Evolutionary conservation across 2,113 vertebrate genomes (phyloP).

Genomic region (Alethe castanea): DNA sequence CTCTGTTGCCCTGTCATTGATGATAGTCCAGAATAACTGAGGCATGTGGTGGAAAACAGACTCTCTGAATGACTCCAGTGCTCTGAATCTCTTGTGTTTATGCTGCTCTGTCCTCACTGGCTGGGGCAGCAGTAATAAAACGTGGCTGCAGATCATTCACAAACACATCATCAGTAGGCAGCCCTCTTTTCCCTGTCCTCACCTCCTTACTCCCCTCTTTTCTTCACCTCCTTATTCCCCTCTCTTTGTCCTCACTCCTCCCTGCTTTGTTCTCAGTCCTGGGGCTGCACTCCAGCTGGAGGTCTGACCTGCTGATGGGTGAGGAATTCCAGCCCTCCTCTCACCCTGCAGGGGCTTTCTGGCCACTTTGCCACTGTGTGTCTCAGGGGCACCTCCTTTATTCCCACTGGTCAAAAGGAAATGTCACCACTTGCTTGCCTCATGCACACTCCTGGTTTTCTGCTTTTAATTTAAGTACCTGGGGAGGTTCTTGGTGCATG

Average conservation of each 20-base stretch:
- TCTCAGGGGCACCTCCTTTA: background rate
- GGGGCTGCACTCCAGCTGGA: background rate
- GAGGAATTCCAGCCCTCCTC: background rate
- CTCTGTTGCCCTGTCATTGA: background rate
- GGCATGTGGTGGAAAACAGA: fast-evolving
- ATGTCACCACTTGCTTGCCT: background rate
- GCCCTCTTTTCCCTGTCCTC: background rate
- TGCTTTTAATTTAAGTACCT: background rate
- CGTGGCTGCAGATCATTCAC: background rate
- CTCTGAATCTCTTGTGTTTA: background rate
- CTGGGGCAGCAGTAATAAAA: background rate
- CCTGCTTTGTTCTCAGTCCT: background rate
- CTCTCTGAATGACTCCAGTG: background rate
- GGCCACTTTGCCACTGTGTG: background rate
- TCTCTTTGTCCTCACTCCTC: background rate
- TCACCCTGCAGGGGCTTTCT: background rate
- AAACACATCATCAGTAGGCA: background rate
- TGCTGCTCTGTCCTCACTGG: background rate
- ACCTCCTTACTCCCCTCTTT: background rate
- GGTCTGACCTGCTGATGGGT: background rate
- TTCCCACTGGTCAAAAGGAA: background rate
- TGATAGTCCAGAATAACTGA: background rate
- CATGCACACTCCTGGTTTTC: background rate
- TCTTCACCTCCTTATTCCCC: background rate
- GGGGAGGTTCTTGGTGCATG: background rate